Conservation (phyloP, 2,888 invertebrate genomes). For the Rhodophaea formosa region DNA sequence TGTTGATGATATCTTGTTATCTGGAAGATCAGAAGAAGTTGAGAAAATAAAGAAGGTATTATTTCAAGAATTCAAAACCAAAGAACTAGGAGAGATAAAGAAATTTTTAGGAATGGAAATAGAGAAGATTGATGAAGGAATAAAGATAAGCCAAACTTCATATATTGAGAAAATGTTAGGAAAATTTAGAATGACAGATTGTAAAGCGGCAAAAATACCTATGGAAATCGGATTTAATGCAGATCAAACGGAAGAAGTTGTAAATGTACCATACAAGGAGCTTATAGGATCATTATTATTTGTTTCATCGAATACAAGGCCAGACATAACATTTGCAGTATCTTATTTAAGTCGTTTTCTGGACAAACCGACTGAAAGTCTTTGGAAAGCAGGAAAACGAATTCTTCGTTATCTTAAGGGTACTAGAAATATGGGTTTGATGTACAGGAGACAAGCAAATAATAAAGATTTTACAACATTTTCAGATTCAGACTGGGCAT, state of each 20-base stretch:
- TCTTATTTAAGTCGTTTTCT: neutral
- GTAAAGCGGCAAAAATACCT: no score
- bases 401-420: neutral
- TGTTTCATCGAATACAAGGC: neutral
- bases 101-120: no score
- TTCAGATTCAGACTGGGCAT: slow-evolving; percentile 22
- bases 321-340: neutral
- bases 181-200: no score
- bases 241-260: slow-evolving; percentile 2
- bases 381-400: neutral
- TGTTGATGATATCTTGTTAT: neutral
- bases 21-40: neutral
- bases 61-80: no score
- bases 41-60: no score
- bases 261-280: neutral
- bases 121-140: no score
- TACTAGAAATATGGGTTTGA: neutral
- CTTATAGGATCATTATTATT: neutral
- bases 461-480: no score
- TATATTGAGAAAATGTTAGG: no score
- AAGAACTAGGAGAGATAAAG: no score
- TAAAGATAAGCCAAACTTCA: no score
- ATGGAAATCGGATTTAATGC: no score
- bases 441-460: no score
- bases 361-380: neutral